Evolutionary conservation across 2,797 vertebrate species (phyloP), one percentile per base, ranked within the genome.

Genomic region (Loriculus beryllinus): DNA sequence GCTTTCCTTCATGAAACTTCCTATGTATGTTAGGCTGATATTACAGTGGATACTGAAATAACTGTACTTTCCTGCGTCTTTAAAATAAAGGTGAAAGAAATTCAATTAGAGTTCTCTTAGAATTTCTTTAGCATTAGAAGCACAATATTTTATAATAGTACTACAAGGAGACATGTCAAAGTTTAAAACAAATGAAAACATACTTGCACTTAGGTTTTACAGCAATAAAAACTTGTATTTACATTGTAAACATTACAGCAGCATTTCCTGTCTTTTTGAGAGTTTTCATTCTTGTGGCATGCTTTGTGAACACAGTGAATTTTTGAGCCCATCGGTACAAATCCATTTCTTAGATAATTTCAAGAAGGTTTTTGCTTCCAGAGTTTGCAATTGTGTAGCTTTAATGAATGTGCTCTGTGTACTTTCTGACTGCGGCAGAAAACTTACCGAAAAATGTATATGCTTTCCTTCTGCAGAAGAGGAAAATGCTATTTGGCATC

Each of bases 361-460:
- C 12, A 85, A 35, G 40, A 67, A 59, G 48, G 31, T 35, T 83
- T 70, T 49, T 48, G 33, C 9, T 57, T 89, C 29, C 39, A 31
- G 45, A 65, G 20, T 43, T 26, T 59, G 47, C 79, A 92, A 74
- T 22, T 39, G 64, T 40, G 3, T 64, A 7, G 42, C 39, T 81
- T 84, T 76, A 86, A 11, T 43, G 22, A 81, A 63, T 3, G 56
- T 10, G 18, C 28, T 56, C 12, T 40, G 28, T 28, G 33, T 67
- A 21, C 76, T 67, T 85, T 72, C 80, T 59, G 40, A 62, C 7
- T 42, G 83, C 51, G 81, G 88, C 3, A 39, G 79, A 71, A 74
- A 91, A 93, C 97, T 98, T 97, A 99, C 99, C 99, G 97, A 97
- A 97, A 99, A 99, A 6, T n/a, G 67, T 28, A 99, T 93, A 80